Percentiles rank a stretch among this genome's conserved stretches.
phyloP scores from a whole-genome alignment of 2,113 vertebrate genomes.

The Plotosus lineatus region DNA sequence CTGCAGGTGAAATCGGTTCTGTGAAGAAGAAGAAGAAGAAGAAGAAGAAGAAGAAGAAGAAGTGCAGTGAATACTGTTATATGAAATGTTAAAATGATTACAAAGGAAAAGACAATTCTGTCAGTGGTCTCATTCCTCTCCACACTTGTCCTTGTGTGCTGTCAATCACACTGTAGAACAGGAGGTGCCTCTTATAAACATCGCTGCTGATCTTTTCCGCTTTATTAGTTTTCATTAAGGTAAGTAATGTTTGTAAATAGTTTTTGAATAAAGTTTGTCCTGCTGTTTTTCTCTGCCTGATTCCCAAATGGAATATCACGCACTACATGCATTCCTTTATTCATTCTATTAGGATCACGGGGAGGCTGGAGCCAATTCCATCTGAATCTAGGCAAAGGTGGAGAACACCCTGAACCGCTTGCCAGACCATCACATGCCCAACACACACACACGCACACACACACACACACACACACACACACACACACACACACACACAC shows the following conservation, averaged over 20 bases:
- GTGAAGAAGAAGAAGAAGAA: conserved; percentile 22
- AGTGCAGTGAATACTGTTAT: neutral
- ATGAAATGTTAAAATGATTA: neutral
- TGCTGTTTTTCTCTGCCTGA: neutral
- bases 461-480: too few species aligned
- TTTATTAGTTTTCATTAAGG: neutral
- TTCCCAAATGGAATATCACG: neutral
- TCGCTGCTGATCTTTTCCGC: neutral
- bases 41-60: conserved; percentile 10
- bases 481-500: too few species aligned
- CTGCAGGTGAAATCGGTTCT: conserved; percentile 88
- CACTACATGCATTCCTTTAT: neutral
- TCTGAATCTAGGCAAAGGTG: too few species aligned
- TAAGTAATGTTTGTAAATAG: too few species aligned
- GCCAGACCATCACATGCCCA: too few species aligned
- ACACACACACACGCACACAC: too few species aligned
- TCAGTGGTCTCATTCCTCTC: neutral
- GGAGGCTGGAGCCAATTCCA: too few species aligned
- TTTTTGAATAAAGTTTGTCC: neutral
- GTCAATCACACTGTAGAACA: neutral
- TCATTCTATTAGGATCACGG: too few species aligned
- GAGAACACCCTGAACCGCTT: too few species aligned
- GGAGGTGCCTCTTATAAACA: neutral
- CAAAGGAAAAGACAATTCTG: neutral
- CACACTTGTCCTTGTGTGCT: neutral